A percentile compares a stretch with the other conserved stretches of the same genome.
phyloP scores from a whole-genome alignment of 2,888 invertebrate species.

The Odontocerum albicorne region DNA sequence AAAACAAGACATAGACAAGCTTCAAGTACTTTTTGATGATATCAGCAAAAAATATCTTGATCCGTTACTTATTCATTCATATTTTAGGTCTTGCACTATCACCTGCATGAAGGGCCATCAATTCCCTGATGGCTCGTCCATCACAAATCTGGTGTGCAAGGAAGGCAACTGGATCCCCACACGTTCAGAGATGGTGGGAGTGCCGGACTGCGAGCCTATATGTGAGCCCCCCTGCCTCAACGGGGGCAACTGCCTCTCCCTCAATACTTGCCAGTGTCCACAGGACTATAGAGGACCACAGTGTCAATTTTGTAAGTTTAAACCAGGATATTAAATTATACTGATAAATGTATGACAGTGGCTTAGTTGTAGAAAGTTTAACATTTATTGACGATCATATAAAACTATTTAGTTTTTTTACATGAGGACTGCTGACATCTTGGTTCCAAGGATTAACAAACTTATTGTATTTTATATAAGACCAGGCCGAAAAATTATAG shows the following conservation, averaged over 20 bases:
- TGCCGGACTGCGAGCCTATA: slow-evolving; percentile 73
- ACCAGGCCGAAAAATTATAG: too few relatives aligned
- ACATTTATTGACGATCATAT: neutral
- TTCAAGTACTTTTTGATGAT: too few relatives aligned
- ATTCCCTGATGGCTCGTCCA: slow-evolving; percentile 70
- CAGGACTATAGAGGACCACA: slow-evolving; percentile 68
- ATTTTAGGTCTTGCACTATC: slow-evolving; percentile 64
- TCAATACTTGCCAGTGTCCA: slow-evolving; percentile 79
- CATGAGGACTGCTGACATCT: too few relatives aligned
- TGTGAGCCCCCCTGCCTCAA: slow-evolving; percentile 72
- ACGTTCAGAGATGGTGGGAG: slow-evolving; percentile 59
- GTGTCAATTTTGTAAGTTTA: slow-evolving; percentile 64
- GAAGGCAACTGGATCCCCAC: slow-evolving; percentile 72
- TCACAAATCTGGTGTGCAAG: slow-evolving; percentile 68
- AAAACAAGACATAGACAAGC: too few relatives aligned
- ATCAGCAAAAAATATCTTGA: too few relatives aligned
- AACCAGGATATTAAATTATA: neutral
- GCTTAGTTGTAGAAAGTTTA: neutral
- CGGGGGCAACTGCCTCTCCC: slow-evolving; percentile 77
- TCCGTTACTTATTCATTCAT: too few relatives aligned
- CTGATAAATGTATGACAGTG: neutral
- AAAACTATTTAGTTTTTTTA: neutral
- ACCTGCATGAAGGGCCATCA: slow-evolving; percentile 66
- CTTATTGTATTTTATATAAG: too few relatives aligned
- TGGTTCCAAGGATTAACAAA: too few relatives aligned